A percentile compares a stretch with the other conserved stretches of the same genome.
phyloP scores from a whole-genome alignment of 92 coral and sea anemone genomes.

The Galaxea fascicularis region DNA sequence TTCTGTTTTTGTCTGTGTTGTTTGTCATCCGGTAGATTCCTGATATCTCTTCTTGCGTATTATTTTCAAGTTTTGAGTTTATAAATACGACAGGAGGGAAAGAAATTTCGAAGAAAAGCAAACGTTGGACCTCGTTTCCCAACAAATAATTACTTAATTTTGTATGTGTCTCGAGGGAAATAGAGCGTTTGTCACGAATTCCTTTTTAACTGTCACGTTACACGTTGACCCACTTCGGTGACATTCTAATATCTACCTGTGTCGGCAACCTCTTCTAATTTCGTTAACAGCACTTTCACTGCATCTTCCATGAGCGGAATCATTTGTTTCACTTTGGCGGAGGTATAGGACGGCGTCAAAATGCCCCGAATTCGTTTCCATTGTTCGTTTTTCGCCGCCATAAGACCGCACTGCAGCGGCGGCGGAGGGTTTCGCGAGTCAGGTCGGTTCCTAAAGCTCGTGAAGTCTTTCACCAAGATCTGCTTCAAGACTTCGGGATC shows the following conservation, averaged over 20 bases:
- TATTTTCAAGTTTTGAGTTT: too few relatives aligned
- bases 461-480: constrained; percentile 78
- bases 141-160: too few relatives aligned
- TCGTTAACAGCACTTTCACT: constrained; percentile 59
- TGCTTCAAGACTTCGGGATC: constrained; percentile 79
- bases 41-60: too few relatives aligned
- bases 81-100: too few relatives aligned
- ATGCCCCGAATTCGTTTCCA: constrained; percentile 79
- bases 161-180: too few relatives aligned
- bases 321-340: constrained; percentile 74
- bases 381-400: constrained; percentile 52
- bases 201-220: neutral
- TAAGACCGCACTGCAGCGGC: constrained; percentile 38
- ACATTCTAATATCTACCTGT: constrained; percentile 48
- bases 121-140: too few relatives aligned
- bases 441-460: constrained; percentile 73
- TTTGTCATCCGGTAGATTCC: too few relatives aligned
- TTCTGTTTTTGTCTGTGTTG: too few relatives aligned
- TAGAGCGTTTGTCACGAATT: neutral
- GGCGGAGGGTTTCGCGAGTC: neutral
- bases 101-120: too few relatives aligned
- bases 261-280: constrained; percentile 68
- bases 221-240: neutral
- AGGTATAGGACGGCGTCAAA: constrained; percentile 73
- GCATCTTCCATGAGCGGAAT: constrained; percentile 62